Evolutionary conservation across 1,140 invertebrate species (phyloP), one percentile per base, ranked within the genome.

Genomic region (Drosophila sucinea): DNA sequence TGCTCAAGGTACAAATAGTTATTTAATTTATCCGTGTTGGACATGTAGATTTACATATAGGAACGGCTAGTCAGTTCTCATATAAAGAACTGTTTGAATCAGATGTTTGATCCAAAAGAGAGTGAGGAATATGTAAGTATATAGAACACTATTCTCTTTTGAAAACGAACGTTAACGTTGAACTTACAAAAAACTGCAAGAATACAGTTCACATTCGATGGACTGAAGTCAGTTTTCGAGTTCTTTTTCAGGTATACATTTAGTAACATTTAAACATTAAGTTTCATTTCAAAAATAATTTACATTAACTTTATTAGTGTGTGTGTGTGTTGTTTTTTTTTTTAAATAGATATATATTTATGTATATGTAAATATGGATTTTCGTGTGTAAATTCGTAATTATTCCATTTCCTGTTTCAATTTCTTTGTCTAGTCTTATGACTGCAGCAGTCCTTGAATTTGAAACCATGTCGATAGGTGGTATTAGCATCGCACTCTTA

Each of bases 351-450:
- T 61, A 70, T 64, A 63, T 66, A 60, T 76, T 65, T 60, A 72
- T 72, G 79, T 77, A 67, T 75, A 69, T 33, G 44, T 80, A 81
- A 51, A 77, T 73, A 68, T 56, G 17, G 6, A 47, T 47, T 47
- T 47, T 3, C 27, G 8, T 29, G 27, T 75, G 75, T 85, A 85
- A 85, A 85, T 85, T 85, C 82, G 81, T 85, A 75, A 66, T 67
- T 69, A 56, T 63, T 80, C 40, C 82, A 32, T 69, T 69, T 54
- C 35, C 73, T 77, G 60, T 81, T 77, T 44, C 44, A 72, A 70
- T n/a, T 56, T 47, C 41, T 64, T 60, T 85, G 57, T 65, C 56
- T 80, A 80, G 60, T 76, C 73, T 76, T 72, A 64, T 47, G 56
- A 40, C 57, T 65, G 70, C 69, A 67, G 60, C 68, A 73, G 41